Conservation (phyloP, 2,888 invertebrate species). For the Megalurothrips usitatus region DNA sequence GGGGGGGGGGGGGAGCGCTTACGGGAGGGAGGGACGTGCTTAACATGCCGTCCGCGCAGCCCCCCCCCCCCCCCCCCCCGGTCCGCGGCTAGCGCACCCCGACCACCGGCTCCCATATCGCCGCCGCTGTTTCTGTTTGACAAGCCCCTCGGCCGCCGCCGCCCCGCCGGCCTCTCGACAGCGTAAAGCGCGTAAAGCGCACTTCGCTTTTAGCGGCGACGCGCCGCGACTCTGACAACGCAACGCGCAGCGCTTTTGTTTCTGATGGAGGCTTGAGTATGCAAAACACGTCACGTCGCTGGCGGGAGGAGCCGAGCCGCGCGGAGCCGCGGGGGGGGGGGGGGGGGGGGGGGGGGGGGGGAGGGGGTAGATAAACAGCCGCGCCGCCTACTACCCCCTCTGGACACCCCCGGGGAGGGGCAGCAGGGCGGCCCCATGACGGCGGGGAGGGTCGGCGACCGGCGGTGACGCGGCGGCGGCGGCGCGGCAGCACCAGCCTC, state of each 20-base stretch:
- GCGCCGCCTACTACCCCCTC: background rate
- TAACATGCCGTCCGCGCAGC: no score
- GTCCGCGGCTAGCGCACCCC: no score
- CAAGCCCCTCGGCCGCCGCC: background rate
- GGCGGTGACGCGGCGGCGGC: no score
- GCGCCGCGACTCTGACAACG: background rate
- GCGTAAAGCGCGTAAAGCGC: no score
- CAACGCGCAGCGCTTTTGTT: constrained; percentile 25
- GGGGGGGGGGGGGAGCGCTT: no score
- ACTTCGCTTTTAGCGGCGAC: background rate
- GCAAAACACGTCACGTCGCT: constrained; percentile 22
- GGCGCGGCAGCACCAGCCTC: no score
- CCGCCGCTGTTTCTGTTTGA: background rate
- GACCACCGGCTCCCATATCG: no score
- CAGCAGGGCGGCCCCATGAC: no score
- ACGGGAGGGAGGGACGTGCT: no score
- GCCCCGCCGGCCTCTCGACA: background rate
- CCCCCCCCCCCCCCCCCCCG: no score
- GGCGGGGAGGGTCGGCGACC: no score
- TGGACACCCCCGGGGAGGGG: no score
- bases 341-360: background rate
- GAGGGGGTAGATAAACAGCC: constrained; percentile 1
- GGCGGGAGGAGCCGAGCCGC: background rate
- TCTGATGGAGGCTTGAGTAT: constrained; percentile 21
- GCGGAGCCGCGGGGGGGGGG: background rate